These are phyloP conservation scores for Cetonia aurata DNA, from an alignment of 2,888 invertebrate genomes.

Conservation along the genomic window DNA sequence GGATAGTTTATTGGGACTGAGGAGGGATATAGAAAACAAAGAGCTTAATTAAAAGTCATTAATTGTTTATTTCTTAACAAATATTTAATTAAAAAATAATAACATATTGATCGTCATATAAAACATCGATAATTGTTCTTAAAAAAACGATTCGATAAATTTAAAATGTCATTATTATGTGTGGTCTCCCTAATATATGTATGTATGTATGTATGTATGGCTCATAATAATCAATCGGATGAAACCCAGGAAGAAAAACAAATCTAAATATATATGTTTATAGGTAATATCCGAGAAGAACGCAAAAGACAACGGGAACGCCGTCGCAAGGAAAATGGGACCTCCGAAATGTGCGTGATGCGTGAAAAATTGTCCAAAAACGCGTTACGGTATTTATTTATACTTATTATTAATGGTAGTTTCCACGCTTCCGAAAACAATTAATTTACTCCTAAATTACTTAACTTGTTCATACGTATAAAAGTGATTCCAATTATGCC, in stretches of 20 bases:
- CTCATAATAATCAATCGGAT: constrained; percentile 24
- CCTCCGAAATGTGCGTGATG: constrained; percentile 35
- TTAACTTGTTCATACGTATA: constrained; percentile 41
- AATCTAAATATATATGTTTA: background rate
- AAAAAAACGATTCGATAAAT: constrained; percentile 40
- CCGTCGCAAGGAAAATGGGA: constrained; percentile 17
- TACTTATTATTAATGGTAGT: constrained; percentile 31
- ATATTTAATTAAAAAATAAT: constrained; percentile 48
- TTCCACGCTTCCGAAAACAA: constrained; percentile 38
- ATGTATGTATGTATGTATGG: constrained; percentile 34
- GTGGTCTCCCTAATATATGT: constrained; percentile 27
- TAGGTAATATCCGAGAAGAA: constrained; percentile 1
- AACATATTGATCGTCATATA: constrained; percentile 46
- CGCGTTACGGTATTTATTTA: constrained; percentile 30
- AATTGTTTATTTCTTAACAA: constrained; percentile 51
- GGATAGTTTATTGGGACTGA: background rate
- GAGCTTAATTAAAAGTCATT: constrained; percentile 45
- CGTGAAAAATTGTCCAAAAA: constrained; percentile 38
- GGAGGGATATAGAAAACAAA: constrained; percentile 11
- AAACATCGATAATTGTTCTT: constrained; percentile 46
- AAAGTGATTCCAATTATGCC: constrained; percentile 41
- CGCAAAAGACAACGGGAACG: constrained; percentile 9
- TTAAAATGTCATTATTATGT: constrained; percentile 41
- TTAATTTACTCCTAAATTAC: constrained; percentile 37
- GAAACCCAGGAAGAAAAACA: constrained; percentile 16